Evolutionary conservation across 2,888 invertebrate genomes (phyloP).

Genomic region (Candidula unifasciata): DNA sequence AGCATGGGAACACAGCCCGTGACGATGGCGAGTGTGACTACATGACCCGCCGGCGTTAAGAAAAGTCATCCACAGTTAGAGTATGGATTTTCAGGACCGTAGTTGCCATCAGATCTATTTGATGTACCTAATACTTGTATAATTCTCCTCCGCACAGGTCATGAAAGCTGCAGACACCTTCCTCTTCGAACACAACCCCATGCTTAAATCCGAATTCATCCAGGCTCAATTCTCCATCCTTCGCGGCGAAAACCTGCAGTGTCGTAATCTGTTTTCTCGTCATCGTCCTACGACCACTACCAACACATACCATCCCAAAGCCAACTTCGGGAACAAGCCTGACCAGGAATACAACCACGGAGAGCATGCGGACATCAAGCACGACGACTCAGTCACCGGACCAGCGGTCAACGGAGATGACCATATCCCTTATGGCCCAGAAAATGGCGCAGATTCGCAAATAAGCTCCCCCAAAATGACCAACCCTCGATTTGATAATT

Average conservation of each 20-base stretch:
- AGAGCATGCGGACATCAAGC: neutral
- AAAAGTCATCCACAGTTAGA: no score
- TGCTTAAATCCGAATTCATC: slow-evolving; percentile 38
- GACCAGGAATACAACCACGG: neutral
- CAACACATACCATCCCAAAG: slow-evolving; percentile 1
- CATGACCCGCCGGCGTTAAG: no score
- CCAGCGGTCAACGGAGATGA: neutral
- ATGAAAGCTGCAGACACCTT: slow-evolving; percentile 51
- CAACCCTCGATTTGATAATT: neutral
- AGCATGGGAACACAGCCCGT: no score
- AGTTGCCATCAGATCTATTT: no score
- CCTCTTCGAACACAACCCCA: slow-evolving; percentile 42
- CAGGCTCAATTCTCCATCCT: slow-evolving; percentile 52
- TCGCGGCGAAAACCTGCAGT: slow-evolving; percentile 33
- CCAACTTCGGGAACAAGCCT: neutral
- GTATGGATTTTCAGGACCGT: no score
- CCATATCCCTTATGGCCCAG: neutral
- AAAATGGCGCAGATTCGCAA: neutral
- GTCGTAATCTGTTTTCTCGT: neutral
- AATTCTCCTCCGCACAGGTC: slow-evolving; percentile 36
- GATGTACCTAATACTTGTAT: no score
- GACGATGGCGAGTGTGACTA: no score
- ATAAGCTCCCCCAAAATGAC: neutral
- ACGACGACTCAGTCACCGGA: neutral
- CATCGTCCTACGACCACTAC: slow-evolving; percentile 22